Evolutionary conservation across 2,113 vertebrate genomes (phyloP).

Genomic region (Callithrix jacchus): DNA sequence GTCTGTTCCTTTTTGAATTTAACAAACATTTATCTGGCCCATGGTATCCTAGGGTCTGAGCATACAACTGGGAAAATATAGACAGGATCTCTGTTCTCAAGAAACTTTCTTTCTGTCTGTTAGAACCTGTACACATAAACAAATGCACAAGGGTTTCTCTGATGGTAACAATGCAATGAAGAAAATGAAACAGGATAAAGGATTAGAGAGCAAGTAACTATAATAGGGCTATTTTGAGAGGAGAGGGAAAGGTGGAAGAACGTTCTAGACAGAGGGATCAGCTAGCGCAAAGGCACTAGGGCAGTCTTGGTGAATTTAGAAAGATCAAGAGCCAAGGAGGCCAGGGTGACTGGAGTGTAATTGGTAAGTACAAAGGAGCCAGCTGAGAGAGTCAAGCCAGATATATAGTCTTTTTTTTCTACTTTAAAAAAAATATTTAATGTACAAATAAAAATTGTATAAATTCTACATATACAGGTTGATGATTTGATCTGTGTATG

Average conservation of each 20-base stretch:
- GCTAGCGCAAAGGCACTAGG: no score
- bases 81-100: background rate
- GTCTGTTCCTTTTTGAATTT: background rate
- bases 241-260: background rate
- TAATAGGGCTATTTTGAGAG: background rate
- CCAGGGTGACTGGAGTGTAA: fast-evolving
- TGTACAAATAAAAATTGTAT: background rate
- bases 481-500: background rate
- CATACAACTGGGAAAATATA: background rate
- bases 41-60: background rate
- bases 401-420: background rate
- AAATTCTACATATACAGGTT: background rate
- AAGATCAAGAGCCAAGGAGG: background rate
- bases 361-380: background rate
- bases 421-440: background rate
- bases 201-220: background rate
- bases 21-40: background rate
- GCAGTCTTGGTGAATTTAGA: background rate
- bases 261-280: background rate
- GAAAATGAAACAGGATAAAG: background rate
- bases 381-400: no score
- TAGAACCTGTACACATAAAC: background rate
- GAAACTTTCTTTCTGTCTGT: background rate
- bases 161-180: no score
- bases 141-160: background rate